Percentiles rank a stretch among this genome's conserved stretches.
These are phyloP conservation scores for Adelphocoris suturalis DNA, from an alignment of 2,888 invertebrate species.

Conservation along the genomic window DNA sequence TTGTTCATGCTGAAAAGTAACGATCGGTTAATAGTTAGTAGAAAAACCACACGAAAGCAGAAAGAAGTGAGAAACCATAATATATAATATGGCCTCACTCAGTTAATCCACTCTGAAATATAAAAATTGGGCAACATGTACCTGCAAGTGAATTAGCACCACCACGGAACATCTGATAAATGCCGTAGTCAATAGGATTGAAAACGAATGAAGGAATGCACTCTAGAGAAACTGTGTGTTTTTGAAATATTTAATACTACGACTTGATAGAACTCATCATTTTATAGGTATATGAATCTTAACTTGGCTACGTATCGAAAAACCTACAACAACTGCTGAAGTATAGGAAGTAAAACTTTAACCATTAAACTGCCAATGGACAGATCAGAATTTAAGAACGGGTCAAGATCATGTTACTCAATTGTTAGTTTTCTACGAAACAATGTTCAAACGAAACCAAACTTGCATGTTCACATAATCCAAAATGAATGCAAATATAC, in stretches of 20 bases:
- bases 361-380: too few species aligned
- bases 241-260: too few species aligned
- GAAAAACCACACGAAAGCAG: constrained; percentile 48
- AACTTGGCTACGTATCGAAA: too few species aligned
- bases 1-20: constrained; percentile 45
- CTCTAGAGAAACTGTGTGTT: too few species aligned
- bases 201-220: too few species aligned
- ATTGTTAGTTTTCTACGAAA: not conserved
- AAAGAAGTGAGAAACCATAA: not conserved
- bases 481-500: constrained; percentile 26
- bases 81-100: not conserved
- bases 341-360: too few species aligned
- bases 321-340: too few species aligned
- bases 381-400: too few species aligned
- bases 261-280: too few species aligned
- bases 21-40: constrained; percentile 54
- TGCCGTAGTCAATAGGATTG: too few species aligned
- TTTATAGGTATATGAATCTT: too few species aligned
- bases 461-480: constrained; percentile 56
- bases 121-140: constrained; percentile 4
- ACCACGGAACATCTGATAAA: too few species aligned
- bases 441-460: not conserved
- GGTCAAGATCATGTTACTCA: constrained; percentile 2
- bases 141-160: not conserved
- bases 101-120: constrained; percentile 20